Evolutionary conservation across 2,888 invertebrate species (phyloP).

Genomic region (Artemia sp.): DNA sequence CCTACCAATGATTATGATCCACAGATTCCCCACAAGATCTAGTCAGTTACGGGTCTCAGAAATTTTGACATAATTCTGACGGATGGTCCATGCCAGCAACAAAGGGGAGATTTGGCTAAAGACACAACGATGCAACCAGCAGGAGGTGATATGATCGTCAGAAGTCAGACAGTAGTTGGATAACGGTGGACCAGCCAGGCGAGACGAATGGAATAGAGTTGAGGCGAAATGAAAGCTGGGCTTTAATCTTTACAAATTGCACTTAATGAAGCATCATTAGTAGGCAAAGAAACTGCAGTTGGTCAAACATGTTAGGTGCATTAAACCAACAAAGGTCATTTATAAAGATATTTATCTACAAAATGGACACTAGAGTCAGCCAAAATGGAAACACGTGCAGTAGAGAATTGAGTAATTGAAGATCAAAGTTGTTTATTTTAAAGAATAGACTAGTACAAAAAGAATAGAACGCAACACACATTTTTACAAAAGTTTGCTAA

Average conservation of each 20-base stretch:
- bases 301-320: no score
- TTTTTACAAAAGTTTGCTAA: no score
- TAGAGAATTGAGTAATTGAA: no score
- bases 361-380: no score
- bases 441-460: no score
- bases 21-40: no score
- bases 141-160: background rate
- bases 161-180: constrained; percentile 6
- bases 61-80: constrained; percentile 14
- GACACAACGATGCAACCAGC: background rate
- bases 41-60: background rate
- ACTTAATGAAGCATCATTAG: background rate
- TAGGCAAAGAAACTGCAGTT: background rate
- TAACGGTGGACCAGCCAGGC: constrained; percentile 3
- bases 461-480: no score
- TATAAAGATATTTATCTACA: no score
- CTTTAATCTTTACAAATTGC: constrained; percentile 11
- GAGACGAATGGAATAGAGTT: constrained; percentile 2
- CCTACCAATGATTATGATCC: no score
- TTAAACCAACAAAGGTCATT: no score
- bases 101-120: constrained; percentile 3
- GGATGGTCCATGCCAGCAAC: background rate
- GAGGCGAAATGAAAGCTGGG: background rate
- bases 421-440: no score
- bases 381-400: no score